phyloP scores from a whole-genome alignment of 2,797 vertebrate species.

The Chanos chanos region DNA sequence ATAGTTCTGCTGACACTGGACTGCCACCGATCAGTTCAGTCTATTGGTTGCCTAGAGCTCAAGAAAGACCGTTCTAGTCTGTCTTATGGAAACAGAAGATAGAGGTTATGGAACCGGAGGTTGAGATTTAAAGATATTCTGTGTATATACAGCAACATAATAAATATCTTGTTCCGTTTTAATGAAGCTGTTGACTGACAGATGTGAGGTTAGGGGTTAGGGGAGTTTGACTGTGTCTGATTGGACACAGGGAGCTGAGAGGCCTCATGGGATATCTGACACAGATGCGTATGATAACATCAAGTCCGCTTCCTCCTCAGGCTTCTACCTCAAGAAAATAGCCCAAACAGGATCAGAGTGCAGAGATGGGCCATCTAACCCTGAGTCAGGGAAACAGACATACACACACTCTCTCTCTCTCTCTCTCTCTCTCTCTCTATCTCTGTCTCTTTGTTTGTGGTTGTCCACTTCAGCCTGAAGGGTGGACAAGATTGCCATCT shows the following conservation, averaged over 20 bases:
- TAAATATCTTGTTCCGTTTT: too few relatives aligned
- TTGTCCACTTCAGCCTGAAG: constrained; percentile 4
- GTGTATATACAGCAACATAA: too few relatives aligned
- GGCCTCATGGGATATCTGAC: constrained; percentile 53
- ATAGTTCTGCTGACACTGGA: too few relatives aligned
- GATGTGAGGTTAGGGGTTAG: background rate
- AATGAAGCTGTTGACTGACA: background rate
- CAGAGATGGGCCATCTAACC: constrained; percentile 35
- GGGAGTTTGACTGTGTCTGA: background rate
- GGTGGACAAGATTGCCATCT: constrained; percentile 26
- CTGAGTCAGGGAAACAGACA: constrained; percentile 35
- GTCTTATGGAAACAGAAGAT: too few relatives aligned
- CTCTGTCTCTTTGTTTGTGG: background rate
- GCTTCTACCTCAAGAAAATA: constrained; percentile 39
- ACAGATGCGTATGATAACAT: constrained; percentile 59
- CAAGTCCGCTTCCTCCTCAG: constrained; percentile 50
- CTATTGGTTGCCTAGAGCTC: too few relatives aligned
- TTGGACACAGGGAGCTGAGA: constrained; percentile 7
- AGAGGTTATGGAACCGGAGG: too few relatives aligned
- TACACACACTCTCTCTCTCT: background rate
- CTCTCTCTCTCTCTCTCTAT: background rate
- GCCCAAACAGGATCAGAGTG: constrained; percentile 59
- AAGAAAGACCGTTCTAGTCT: too few relatives aligned
- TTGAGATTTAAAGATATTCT: too few relatives aligned
- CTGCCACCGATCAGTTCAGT: too few relatives aligned